These are phyloP conservation scores for Parazoanthus darwini DNA, from an alignment of 92 coral and sea anemone species.

Conservation along the genomic window DNA sequence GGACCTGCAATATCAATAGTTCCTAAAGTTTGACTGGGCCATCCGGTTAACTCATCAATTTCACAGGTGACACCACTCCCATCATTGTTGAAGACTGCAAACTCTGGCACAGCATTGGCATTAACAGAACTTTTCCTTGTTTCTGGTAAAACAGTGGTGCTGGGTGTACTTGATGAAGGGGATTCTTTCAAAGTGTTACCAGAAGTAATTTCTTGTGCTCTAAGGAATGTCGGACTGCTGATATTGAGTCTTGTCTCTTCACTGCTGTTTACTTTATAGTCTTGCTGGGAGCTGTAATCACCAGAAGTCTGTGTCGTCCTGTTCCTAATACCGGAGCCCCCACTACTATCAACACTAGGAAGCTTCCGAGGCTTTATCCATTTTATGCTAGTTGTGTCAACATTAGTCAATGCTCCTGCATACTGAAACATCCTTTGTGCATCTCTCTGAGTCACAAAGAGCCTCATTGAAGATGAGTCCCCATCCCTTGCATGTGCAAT, in stretches of 20 bases:
- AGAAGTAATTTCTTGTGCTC: neutral
- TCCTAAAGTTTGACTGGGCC: neutral
- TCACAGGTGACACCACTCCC: neutral
- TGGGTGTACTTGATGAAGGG: neutral
- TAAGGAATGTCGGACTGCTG: neutral
- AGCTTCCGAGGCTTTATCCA: constrained; percentile 64
- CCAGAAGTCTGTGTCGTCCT: neutral
- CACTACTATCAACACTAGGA: constrained; percentile 1
- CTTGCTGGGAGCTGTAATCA: neutral
- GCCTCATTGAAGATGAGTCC: neutral
- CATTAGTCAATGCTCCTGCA: constrained; percentile 67
- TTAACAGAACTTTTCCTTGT: neutral
- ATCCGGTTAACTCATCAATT: too few relatives aligned
- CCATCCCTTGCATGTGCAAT: constrained; percentile 39
- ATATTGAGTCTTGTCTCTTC: neutral
- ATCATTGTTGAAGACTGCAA: neutral
- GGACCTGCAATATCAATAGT: neutral
- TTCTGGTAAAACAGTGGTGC: neutral
- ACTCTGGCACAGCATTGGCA: neutral
- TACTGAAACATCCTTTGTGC: constrained; percentile 62
- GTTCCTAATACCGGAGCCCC: neutral
- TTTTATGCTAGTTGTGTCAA: constrained; percentile 43
- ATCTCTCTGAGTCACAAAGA: constrained; percentile 64
- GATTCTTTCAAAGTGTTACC: neutral
- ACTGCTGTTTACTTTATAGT: neutral